Base-by-base conservation (phyloP, 2,888 invertebrate genomes). In the Trimorus sp. region DNA sequence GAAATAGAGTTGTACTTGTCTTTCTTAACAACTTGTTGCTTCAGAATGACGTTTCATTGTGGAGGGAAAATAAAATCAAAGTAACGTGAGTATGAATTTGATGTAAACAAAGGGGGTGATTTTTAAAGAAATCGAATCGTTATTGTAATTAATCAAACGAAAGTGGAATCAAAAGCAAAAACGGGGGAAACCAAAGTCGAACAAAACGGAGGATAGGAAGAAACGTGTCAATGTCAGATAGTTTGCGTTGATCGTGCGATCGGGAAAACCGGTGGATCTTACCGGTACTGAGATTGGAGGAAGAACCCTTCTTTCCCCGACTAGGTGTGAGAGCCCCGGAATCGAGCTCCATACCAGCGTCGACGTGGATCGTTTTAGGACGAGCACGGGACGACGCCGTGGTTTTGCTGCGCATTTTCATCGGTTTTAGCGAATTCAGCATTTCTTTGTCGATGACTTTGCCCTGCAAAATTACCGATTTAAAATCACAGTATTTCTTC, bases 321-420 rank as follows among this genome's bases (percentile, higher is more conserved):
- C 95, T 95, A 80, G 95, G 94, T 82, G 94, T 94, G 84, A 96
- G 93, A 92, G 95, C 94, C 80, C 96, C 96, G 89, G 96, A 96
- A 82, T 96, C 96, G 85, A 95, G 94, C 88, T 96, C 96, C 65
- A 96, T 94, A 69, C 95, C 95, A 88, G 95, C 95, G 91, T 97
- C 97, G 83, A 97, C 97, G 90, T 98, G 97, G 83, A 98, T 97
- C 54, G 97, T 98, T 93, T 97, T 97, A 63, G 97, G 97, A 40
- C 97, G 93, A 54, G 96, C 97, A 83, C 97, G 94, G 7, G 40
- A 40, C 74, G 92, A 90, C 26, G 94, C 93, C 63, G 88, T 81
- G 65, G 93, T 93, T 91, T 95, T 95, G 81, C 94, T 93, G 85
- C 96, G 92, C 92, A 95, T 92, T 89, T 95, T 95, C 36, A 93